Evolutionary conservation across 2,113 vertebrate genomes (phyloP).

Genomic region (Ia io): DNA sequence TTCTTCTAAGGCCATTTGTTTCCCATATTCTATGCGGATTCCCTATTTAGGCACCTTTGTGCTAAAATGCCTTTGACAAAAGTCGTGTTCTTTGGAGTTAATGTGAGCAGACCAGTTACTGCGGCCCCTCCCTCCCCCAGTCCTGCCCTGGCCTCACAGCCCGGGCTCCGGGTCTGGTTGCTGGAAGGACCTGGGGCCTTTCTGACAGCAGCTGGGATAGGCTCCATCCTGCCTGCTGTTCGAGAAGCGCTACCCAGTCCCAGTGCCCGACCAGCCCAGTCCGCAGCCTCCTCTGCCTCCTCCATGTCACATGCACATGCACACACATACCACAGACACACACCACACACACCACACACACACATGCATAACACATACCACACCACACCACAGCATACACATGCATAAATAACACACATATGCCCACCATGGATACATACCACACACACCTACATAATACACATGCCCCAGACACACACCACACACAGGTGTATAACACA

Average conservation of each 20-base stretch:
- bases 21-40: too few species aligned
- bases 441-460: too few species aligned
- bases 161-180: accelerated
- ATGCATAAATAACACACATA: too few species aligned
- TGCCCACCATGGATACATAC: too few species aligned
- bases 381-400: too few species aligned
- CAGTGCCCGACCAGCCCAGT: accelerated
- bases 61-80: not conserved
- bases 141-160: accelerated
- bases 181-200: not conserved
- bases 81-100: not conserved
- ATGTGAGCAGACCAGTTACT: too few species aligned
- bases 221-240: not conserved
- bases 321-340: too few species aligned
- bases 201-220: accelerated
- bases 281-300: not conserved
- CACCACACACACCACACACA: too few species aligned
- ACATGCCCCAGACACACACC: too few species aligned
- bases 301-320: too few species aligned
- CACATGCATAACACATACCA: too few species aligned
- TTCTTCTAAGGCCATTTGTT: not conserved
- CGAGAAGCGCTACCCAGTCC: not conserved
- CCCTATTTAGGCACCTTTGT: not conserved
- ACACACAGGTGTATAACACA: too few species aligned
- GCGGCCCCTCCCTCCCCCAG: not conserved